Evolutionary conservation across 2,797 vertebrate genomes (phyloP).

Genomic region (Xenops minutus): DNA sequence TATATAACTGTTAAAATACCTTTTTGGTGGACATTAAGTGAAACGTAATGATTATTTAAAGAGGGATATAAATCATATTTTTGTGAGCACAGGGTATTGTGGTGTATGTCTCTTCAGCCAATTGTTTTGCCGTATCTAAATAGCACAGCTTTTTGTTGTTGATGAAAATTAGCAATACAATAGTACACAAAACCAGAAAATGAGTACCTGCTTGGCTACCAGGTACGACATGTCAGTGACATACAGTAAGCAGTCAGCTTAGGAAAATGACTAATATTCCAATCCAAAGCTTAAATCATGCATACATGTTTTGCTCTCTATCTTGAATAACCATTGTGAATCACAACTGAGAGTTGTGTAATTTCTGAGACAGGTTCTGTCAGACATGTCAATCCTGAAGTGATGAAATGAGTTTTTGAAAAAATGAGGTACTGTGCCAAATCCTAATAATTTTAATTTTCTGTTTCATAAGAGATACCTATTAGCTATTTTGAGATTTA

Average conservation of each 20-base stretch:
- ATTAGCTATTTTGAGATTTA: background rate
- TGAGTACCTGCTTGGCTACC: background rate
- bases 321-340: background rate
- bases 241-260: background rate
- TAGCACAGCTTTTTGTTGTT: background rate
- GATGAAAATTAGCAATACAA: background rate
- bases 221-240: background rate
- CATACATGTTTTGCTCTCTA: background rate
- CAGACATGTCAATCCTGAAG: background rate
- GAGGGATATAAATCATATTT: background rate
- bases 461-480: background rate
- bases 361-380: background rate
- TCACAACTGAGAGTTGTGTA: background rate
- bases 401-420: background rate
- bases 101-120: background rate
- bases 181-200: background rate
- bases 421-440: background rate
- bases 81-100: background rate
- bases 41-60: conserved; percentile 17
- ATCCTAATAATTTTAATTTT: background rate
- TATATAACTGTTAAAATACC: background rate
- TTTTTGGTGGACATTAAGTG: background rate
- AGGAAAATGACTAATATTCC: background rate
- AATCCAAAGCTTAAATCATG: background rate
- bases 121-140: background rate